Conservation (phyloP, 2,888 invertebrate genomes). For the Dendrolimus houi region DNA sequence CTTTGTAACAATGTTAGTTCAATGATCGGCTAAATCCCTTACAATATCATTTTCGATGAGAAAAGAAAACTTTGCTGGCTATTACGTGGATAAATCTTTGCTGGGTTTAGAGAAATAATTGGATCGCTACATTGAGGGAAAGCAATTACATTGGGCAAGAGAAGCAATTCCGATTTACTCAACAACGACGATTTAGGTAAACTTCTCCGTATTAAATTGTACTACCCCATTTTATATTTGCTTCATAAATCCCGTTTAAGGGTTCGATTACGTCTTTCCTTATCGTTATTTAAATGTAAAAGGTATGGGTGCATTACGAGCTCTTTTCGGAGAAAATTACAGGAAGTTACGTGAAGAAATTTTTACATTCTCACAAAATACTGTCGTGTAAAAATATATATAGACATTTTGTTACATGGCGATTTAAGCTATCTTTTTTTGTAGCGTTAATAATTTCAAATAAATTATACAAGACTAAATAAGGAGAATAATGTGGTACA, state of each 20-base stretch:
- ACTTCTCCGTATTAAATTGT: constrained; percentile 49
- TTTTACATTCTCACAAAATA: not conserved
- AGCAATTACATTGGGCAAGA: constrained; percentile 64
- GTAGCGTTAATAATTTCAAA: too few species aligned
- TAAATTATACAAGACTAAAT: too few species aligned
- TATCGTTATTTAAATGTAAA: constrained; percentile 44
- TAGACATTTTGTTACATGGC: not conserved
- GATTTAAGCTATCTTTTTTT: too few species aligned
- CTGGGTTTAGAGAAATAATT: constrained; percentile 69
- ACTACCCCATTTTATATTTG: constrained; percentile 44
- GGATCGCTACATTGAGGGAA: constrained; percentile 61
- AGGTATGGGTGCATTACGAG: constrained; percentile 26
- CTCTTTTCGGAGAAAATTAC: constrained; percentile 18
- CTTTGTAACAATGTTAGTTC: constrained; percentile 7
- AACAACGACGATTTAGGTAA: constrained; percentile 53
- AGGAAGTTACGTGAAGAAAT: constrained; percentile 16
- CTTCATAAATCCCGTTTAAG: constrained; percentile 47
- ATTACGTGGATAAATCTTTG: constrained; percentile 54
- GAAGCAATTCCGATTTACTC: constrained; percentile 59
- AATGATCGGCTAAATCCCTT: constrained; percentile 25
- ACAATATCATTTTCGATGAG: constrained; percentile 63
- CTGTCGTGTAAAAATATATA: not conserved
- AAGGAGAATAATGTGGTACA: too few species aligned
- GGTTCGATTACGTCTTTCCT: constrained; percentile 43
- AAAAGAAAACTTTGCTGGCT: constrained; percentile 41